Evolutionary conservation across 2,113 vertebrate species (phyloP).

Genomic region (Podocnemis expansa): DNA sequence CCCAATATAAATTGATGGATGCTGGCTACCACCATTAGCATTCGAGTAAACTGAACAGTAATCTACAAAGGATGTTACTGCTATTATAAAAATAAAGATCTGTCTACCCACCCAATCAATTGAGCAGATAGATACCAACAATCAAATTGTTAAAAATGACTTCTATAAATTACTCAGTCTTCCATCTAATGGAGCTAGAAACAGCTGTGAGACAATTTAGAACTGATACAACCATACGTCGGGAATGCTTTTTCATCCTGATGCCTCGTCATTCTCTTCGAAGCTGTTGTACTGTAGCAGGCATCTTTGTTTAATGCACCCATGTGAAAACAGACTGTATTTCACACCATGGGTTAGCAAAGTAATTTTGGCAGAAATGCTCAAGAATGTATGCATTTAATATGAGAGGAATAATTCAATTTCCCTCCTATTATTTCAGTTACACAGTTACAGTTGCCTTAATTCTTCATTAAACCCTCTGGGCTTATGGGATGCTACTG

Average conservation of each 20-base stretch:
- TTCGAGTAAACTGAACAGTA: conserved; percentile 76
- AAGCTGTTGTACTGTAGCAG: conserved; percentile 45
- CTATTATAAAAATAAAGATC: conserved; percentile 83
- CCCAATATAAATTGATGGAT: conserved; percentile 70
- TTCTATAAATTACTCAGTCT: conserved; percentile 78
- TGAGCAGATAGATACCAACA: conserved; percentile 82
- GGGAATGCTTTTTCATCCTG: conserved; percentile 71
- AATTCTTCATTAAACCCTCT: conserved; percentile 78
- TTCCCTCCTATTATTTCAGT: conserved; percentile 76
- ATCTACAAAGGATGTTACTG: conserved; percentile 80
- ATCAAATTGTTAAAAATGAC: conserved; percentile 83
- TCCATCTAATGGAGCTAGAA: conserved; percentile 76
- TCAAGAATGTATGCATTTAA: conserved; percentile 74
- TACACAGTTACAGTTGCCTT: conserved; percentile 60
- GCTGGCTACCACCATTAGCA: conserved; percentile 54
- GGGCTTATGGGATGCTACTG: conserved; percentile 56
- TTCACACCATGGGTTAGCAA: conserved; percentile 66
- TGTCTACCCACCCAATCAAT: conserved; percentile 82
- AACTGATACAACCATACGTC: conserved; percentile 64
- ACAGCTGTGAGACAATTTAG: conserved; percentile 81
- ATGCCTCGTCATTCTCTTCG: conserved; percentile 49
- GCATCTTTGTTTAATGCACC: conserved; percentile 72
- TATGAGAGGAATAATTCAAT: conserved; percentile 77
- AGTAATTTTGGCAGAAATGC: conserved; percentile 69
- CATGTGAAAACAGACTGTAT: conserved; percentile 71